These are phyloP conservation scores for Argyrosomus japonicus DNA, from an alignment of 2,113 vertebrate species.

Conservation along the genomic window DNA sequence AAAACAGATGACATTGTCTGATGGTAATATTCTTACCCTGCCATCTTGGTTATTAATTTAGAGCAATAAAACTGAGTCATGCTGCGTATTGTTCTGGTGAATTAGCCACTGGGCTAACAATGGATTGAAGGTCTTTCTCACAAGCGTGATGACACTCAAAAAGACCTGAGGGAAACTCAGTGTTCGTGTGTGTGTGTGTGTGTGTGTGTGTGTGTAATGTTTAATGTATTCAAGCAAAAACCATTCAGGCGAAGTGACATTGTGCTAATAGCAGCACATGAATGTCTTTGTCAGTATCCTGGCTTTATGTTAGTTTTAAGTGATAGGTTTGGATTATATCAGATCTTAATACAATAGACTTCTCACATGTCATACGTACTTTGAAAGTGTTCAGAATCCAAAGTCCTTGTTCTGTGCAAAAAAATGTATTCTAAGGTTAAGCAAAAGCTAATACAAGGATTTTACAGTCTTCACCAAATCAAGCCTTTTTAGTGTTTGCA, in stretches of 20 bases:
- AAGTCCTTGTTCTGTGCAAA: too few relatives aligned
- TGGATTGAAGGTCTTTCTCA: neutral
- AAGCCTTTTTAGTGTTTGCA: neutral
- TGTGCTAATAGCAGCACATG: neutral
- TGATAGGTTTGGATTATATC: neutral
- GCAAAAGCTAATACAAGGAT: too few relatives aligned
- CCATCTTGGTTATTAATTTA: slow-evolving; percentile 20
- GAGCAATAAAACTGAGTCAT: slow-evolving; percentile 3
- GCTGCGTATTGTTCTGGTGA: neutral
- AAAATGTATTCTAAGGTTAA: too few relatives aligned
- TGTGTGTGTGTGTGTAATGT: neutral
- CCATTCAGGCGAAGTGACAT: neutral
- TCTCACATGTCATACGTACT: neutral
- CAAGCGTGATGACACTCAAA: neutral
- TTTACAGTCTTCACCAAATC: neutral
- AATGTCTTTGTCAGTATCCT: neutral
- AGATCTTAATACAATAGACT: neutral
- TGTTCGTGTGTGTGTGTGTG: too few relatives aligned
- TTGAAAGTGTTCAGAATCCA: too few relatives aligned
- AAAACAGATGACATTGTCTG: slow-evolving; percentile 33
- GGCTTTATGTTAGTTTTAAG: neutral
- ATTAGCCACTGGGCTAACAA: slow-evolving; percentile 1
- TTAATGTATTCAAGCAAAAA: neutral
- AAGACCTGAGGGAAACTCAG: neutral
- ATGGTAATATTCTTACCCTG: slow-evolving; percentile 9